Conservation (phyloP, 2,888 invertebrate species). For the Tiphia femorata region DNA sequence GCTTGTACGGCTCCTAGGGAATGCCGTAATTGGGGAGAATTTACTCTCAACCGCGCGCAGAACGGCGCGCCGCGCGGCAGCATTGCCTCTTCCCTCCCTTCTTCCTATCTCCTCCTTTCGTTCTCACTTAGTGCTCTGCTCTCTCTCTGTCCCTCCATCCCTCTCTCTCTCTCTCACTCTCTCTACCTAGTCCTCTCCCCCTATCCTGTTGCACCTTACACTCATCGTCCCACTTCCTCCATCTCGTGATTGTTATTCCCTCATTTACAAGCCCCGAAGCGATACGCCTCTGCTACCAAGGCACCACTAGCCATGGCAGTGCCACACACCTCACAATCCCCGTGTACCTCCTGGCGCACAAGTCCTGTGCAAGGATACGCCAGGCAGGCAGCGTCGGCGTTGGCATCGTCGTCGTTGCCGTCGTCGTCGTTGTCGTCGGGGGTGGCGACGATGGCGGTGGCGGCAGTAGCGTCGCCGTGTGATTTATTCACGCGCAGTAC, state of each 20-base stretch:
- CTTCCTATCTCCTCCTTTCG: not conserved
- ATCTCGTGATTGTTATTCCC: conserved; percentile 50
- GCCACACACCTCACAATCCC: not conserved
- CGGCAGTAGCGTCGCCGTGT: conserved; percentile 23
- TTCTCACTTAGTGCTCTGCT: not conserved
- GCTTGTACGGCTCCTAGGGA: conserved; percentile 41
- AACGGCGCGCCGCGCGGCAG: conserved; percentile 19
- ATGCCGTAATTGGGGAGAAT: conserved; percentile 54
- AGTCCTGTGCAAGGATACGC: not conserved
- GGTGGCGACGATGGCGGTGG: conserved; percentile 28
- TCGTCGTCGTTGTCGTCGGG: not conserved
- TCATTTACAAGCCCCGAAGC: conserved; percentile 51
- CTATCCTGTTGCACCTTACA: not conserved
- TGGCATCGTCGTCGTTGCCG: conserved; percentile 2
- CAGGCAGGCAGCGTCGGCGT: too few relatives aligned
- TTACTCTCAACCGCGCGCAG: conserved; percentile 42
- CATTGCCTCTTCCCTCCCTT: not conserved
- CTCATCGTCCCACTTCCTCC: conserved; percentile 19
- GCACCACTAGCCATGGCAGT: conserved; percentile 10
- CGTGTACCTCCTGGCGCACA: not conserved
- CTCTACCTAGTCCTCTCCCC: not conserved
- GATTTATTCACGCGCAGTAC: conserved; percentile 57
- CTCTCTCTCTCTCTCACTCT: not conserved
- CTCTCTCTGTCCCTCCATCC: conserved; percentile 17
- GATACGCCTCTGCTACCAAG: too few relatives aligned